Percentiles rank a stretch among this genome's conserved stretches.
phyloP scores from a whole-genome alignment of 2,113 vertebrate species.

The Ia io region DNA sequence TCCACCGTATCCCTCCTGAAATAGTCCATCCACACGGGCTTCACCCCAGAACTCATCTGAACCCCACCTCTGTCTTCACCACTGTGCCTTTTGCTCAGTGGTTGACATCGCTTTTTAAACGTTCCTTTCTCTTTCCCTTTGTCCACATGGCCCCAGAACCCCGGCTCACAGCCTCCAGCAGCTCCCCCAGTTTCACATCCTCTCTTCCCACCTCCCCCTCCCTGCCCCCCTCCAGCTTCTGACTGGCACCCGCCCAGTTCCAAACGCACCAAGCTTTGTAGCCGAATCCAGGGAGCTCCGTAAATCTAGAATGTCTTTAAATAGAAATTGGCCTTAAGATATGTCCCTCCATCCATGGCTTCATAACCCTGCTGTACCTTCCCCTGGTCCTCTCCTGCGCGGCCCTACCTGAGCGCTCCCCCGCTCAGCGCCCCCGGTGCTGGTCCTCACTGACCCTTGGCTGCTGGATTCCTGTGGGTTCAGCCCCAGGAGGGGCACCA shows the following conservation, averaged over 20 bases:
- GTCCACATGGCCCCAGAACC: fast-evolving
- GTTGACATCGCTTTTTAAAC: background rate
- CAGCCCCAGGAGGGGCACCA: fast-evolving
- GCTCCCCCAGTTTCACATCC: too few species aligned
- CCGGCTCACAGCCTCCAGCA: too few species aligned
- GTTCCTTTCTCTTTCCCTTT: fast-evolving
- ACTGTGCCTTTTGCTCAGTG: fast-evolving
- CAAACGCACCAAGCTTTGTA: background rate
- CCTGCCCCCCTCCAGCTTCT: background rate
- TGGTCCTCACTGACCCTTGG: fast-evolving
- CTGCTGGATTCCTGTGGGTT: background rate
- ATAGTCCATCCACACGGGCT: fast-evolving
- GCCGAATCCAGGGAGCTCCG: background rate
- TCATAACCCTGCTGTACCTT: background rate
- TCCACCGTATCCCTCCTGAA: fast-evolving
- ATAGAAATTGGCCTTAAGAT: background rate
- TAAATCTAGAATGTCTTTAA: background rate
- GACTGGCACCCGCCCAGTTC: background rate
- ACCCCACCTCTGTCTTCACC: background rate
- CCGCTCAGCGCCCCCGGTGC: fast-evolving
- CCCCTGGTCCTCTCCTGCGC: too few species aligned
- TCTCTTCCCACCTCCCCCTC: background rate
- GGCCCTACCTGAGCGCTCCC: too few species aligned
- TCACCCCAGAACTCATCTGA: background rate
- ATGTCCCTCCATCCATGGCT: background rate